A percentile compares a stretch with the other conserved stretches of the same genome.
These are phyloP conservation scores for Phymatocera aterrima DNA, from an alignment of 2,888 invertebrate genomes.

Conservation along the genomic window DNA sequence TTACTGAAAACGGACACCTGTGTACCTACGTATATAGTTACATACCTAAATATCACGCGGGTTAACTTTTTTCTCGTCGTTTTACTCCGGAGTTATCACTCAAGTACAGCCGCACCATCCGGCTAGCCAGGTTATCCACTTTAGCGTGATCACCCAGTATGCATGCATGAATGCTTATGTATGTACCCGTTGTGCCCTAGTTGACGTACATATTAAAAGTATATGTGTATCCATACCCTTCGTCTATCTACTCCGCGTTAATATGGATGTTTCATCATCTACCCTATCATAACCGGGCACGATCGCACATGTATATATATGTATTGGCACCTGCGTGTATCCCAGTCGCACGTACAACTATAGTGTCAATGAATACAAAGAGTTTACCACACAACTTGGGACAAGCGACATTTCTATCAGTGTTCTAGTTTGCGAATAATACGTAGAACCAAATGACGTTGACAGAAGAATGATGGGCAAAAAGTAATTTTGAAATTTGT, in stretches of 20 bases:
- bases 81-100: no score
- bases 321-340: background rate
- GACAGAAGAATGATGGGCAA: background rate
- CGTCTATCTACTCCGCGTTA: background rate
- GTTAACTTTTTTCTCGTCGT: no score
- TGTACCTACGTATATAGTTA: no score
- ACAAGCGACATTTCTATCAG: background rate
- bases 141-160: background rate
- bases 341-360: background rate
- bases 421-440: background rate
- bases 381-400: background rate
- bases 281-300: constrained; percentile 10
- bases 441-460: background rate
- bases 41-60: no score
- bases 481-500: background rate
- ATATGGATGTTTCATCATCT: constrained; percentile 25
- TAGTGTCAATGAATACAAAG: background rate
- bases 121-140: no score
- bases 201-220: background rate
- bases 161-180: background rate
- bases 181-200: constrained; percentile 1
- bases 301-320: background rate
- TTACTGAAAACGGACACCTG: no score
- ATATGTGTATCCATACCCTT: background rate
- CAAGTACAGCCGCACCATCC: no score